Base-by-base conservation (phyloP, 2,113 vertebrate species). In the Macrotus californicus region DNA sequence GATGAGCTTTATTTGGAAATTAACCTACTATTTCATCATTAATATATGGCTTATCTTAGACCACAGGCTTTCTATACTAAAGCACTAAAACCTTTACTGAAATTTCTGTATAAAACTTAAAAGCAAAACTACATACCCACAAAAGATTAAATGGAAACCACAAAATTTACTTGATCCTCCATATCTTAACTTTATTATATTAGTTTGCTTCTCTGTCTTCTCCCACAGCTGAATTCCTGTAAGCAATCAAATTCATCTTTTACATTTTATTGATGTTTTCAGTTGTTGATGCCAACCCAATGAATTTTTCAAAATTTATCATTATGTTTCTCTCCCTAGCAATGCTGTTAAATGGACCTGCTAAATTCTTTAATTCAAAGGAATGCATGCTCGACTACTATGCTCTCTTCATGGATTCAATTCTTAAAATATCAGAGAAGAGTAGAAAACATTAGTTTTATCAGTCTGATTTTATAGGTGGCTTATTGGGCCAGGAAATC, bases 291-390 rank as follows among this genome's bases (percentile, higher is more conserved):
- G 34, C 4, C 36, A 85, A 64, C 31, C 2, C 64, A 64, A 22
- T 21, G 39, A 48, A 2, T 24, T 87, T 87, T 83, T 43, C 13
- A 6, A 34, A 89, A 73, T 41, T 83, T 91, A 39, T 19, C 24
- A 2, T 91, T 91, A 69, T 76, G 19, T 31, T 86, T 91, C 41
- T 96, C 13, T 91, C 15, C 59, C 21, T 59, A 92, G 10, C 11
- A 59, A 16, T 59, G 29, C 31, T 87, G n/a, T 43, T 89, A 84
- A 83, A 76, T 73, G 14, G n/a, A 67, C 2, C 26, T 21, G 15
- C 15, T 80, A 59, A 86, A 72, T 89, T 87, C n/a, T 94, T 83
- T 91, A 52, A 94, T 87, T 82, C 70, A 84, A 87, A 96, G 39
- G 14, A 89, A 52, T 48, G 2, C 1, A 72, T 87, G 22, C 2